Percentiles rank a stretch among this genome's conserved stretches.
These are phyloP conservation scores for Trisateles emortualis DNA, from an alignment of 2,888 invertebrate species.

Conservation along the genomic window DNA sequence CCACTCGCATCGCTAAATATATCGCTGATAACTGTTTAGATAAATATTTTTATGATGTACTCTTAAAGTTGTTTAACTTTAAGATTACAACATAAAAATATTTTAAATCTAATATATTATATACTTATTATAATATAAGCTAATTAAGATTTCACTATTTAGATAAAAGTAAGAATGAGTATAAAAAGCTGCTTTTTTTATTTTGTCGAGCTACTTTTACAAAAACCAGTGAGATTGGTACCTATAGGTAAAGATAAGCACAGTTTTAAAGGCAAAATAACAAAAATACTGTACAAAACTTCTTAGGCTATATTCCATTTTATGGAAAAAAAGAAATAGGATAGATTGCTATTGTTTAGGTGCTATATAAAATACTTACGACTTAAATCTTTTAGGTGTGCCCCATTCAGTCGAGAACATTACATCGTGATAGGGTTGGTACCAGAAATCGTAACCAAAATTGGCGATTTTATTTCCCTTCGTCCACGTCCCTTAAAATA, in stretches of 20 bases:
- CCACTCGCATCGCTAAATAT: too few species aligned
- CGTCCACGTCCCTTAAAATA: conserved; percentile 90
- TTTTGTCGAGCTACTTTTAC: neutral
- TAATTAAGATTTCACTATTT: neutral
- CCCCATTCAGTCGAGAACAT: conserved; percentile 98
- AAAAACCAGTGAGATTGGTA: neutral
- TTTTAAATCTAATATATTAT: neutral
- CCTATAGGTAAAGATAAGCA: too few species aligned
- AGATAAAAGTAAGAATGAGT: neutral
- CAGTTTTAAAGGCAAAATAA: too few species aligned
- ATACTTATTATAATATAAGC: too few species aligned
- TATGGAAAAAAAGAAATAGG: neutral
- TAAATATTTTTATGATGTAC: too few species aligned
- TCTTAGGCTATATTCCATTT: too few species aligned
- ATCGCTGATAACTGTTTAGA: too few species aligned
- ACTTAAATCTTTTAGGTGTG: conserved; percentile 92
- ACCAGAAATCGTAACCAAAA: conserved; percentile 99
- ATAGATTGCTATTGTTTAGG: neutral
- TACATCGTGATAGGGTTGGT: conserved; percentile 96
- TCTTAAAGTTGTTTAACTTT: neutral
- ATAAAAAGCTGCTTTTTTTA: neutral
- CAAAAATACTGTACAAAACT: too few species aligned
- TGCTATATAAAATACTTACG: conserved; percentile 70
- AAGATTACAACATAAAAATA: neutral
- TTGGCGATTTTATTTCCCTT: conserved; percentile 88